Conservation (phyloP, 2,888 invertebrate genomes). For the Mythimna lalbum region DNA sequence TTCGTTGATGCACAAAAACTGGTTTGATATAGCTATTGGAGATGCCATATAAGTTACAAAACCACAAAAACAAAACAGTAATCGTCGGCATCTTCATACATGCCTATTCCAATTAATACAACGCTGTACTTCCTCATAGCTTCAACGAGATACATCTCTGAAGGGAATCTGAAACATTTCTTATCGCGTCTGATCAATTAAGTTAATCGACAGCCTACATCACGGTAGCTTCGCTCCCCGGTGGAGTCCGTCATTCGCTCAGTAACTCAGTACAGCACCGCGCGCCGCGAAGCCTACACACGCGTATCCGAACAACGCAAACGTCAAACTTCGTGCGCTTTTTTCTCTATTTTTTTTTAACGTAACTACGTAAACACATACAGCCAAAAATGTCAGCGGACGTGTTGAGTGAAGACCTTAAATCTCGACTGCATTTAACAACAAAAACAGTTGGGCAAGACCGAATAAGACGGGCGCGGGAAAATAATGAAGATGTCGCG, state of each 20-base stretch:
- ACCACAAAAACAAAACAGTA: slow-evolving; percentile 27
- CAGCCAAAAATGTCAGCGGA: slow-evolving; percentile 92
- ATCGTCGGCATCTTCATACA: slow-evolving; percentile 32
- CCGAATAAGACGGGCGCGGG: slow-evolving; percentile 94
- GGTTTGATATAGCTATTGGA: too few species aligned
- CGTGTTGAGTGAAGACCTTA: slow-evolving; percentile 95
- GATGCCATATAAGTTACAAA: not conserved
- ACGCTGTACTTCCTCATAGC: slow-evolving; percentile 49
- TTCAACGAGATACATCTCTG: slow-evolving; percentile 49
- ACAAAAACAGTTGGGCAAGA: slow-evolving; percentile 96
- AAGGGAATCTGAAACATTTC: slow-evolving; percentile 69
- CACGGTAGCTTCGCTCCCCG: slow-evolving; percentile 66
- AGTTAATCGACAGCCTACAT: slow-evolving; percentile 82
- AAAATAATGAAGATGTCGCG: slow-evolving; percentile 96
- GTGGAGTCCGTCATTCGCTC: slow-evolving; percentile 62
- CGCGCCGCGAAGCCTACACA: slow-evolving; percentile 85
- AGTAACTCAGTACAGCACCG: slow-evolving; percentile 79
- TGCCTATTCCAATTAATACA: slow-evolving; percentile 47
- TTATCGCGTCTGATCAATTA: slow-evolving; percentile 83
- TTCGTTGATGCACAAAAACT: not conserved
- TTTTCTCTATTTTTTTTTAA: slow-evolving; percentile 51
- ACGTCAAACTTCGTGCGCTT: slow-evolving; percentile 74
- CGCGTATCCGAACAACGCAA: slow-evolving; percentile 60
- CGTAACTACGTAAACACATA: slow-evolving; percentile 35
- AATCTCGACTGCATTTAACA: slow-evolving; percentile 93